phyloP scores from a whole-genome alignment of 2,888 invertebrate genomes.

The Monopis laevigella region DNA sequence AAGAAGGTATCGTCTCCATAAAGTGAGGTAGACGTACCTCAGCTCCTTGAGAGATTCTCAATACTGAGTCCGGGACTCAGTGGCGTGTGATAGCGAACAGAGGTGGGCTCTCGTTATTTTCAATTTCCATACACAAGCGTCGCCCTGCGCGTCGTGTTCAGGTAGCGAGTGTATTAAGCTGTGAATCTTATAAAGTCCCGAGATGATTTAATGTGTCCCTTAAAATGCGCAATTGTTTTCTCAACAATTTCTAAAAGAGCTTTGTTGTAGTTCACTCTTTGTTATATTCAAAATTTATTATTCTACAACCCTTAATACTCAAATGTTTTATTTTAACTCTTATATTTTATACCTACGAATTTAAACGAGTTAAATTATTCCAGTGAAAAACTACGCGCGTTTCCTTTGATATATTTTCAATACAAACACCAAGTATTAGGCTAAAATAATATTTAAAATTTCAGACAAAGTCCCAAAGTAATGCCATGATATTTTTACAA shows the following conservation, averaged over 20 bases:
- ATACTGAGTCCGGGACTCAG: conserved; percentile 9
- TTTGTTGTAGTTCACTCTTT: conserved; percentile 14
- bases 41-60: conserved; percentile 62
- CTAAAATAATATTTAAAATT: no score
- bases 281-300: conserved; percentile 13
- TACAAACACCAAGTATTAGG: no score
- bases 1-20: conserved; percentile 60
- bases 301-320: neutral
- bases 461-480: conserved; percentile 13
- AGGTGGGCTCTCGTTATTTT: conserved; percentile 58
- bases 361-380: no score
- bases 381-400: no score
- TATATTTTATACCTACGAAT: no score
- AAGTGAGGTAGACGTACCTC: conserved; percentile 65
- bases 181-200: conserved; percentile 59
- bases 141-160: conserved; percentile 50
- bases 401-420: no score
- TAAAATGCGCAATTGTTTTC: conserved; percentile 10
- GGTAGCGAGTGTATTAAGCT: conserved; percentile 54
- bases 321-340: no score
- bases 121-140: conserved; percentile 64
- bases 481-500: conserved; percentile 10
- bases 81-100: conserved; percentile 41
- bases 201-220: conserved; percentile 39
- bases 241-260: conserved; percentile 7